These are phyloP conservation scores for Rhadina sibilatrix DNA, from an alignment of 2,113 vertebrate genomes.

Conservation along the genomic window DNA sequence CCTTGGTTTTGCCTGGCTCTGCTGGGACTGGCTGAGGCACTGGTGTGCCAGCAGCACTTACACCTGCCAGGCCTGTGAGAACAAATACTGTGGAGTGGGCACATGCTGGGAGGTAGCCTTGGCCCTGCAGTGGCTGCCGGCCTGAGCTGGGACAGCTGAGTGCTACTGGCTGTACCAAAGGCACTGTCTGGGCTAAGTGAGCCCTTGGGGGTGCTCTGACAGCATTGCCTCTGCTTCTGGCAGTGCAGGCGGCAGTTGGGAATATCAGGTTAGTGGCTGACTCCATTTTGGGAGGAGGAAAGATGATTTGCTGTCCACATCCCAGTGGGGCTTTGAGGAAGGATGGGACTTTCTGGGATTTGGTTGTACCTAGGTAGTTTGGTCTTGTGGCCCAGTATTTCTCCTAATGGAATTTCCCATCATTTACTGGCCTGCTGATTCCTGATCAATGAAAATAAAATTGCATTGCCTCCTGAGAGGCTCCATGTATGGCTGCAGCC, in stretches of 20 bases:
- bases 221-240: not conserved
- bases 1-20: not conserved
- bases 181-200: not conserved
- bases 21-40: not conserved
- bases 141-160: not conserved
- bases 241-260: not conserved
- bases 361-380: constrained; percentile 61
- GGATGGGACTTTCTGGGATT: constrained; percentile 8
- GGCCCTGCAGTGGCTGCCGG: not conserved
- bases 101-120: not conserved
- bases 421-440: constrained; percentile 85
- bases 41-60: fast-evolving
- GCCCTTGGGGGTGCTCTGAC: constrained; percentile 9
- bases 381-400: constrained; percentile 66
- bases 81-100: not conserved
- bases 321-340: not conserved
- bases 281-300: not conserved
- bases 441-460: constrained; percentile 90
- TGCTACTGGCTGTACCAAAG: not conserved
- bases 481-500: constrained; percentile 77
- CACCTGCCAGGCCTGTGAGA: not conserved
- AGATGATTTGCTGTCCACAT: not conserved
- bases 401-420: constrained; percentile 86
- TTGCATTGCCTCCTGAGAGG: constrained; percentile 84
- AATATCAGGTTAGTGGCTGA: not conserved